Base-by-base conservation (phyloP, 2,113 vertebrate genomes). In the Salvelinus fontinalis region DNA sequence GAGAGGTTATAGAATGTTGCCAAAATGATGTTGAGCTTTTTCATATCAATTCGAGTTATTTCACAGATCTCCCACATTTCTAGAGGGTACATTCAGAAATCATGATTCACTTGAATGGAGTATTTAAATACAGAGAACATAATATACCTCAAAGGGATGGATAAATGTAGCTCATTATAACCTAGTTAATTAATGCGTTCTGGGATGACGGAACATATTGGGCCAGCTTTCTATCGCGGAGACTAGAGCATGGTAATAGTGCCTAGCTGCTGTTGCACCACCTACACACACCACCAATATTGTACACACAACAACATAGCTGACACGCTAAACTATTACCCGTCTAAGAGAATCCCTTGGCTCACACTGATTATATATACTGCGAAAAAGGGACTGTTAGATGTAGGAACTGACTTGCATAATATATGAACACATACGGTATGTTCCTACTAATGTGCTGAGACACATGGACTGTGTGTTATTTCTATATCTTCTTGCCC, bases 201-300 rank as follows among this genome's bases (percentile, higher is more conserved):
- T 8, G 59, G 5, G n/a, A 24, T 62, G 59, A 62, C n/a, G 9
- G 59, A 62, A 62, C 59, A 62, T 11, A 62, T 62, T 22, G n/a
- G 59, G 6, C n/a, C n/a, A 22, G 18, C 59, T 24, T 24, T 62
- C 16, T 18, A 16, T n/a, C 59, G 3, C 7, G 22, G 59, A 22
- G 59, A 16, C 20, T 62, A 22, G n/a, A 62, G 59, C 59, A 11
- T 62, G 59, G 20, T 62, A 3, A 62, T 62, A 2, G 22, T 20
- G 59, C 1, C 59, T 24, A 8, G 59, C n/a, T 62, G 18, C 59
- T 62, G 5, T 26, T 3, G 60, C 27, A 49, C 59, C 26, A 57
- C 68, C 64, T 69, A 75, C 48, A 67, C 31, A 66, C 20, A 66
- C 24, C 34, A 59, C 59, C 26, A 20, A 77, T n/a, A 62, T 14